phyloP scores from a whole-genome alignment of 2,888 invertebrate genomes.

The Himalopsyche anomala region DNA sequence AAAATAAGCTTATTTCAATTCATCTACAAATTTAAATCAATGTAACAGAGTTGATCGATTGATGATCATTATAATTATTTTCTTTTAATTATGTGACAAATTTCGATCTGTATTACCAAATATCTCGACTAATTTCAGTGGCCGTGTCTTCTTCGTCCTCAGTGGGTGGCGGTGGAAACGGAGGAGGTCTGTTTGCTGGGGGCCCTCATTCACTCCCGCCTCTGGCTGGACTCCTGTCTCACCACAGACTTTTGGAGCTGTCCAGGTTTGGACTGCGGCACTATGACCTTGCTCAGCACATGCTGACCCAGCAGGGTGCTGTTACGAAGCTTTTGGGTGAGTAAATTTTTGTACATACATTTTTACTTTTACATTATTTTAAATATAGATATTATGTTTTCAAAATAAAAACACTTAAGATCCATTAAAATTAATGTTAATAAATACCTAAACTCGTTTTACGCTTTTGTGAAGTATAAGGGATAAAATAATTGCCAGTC shows the following conservation, averaged over 20 bases:
- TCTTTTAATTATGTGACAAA: no score
- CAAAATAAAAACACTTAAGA: no score
- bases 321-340: conserved; percentile 93
- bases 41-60: no score
- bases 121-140: conserved; percentile 71
- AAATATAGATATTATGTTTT: no score
- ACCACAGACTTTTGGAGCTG: conserved; percentile 88
- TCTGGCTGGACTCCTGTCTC: conserved; percentile 85
- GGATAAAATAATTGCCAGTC: no score
- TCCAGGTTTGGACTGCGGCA: conserved; percentile 89
- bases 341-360: conserved; percentile 69
- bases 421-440: no score
- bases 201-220: conserved; percentile 66
- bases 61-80: no score
- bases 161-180: conserved; percentile 71
- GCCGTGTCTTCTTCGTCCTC: conserved; percentile 78
- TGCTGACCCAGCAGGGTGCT: conserved; percentile 93
- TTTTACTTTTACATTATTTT: not conserved
- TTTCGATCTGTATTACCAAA: not conserved
- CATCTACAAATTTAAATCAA: no score
- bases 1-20: no score
- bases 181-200: conserved; percentile 68
- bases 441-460: no score
- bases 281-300: conserved; percentile 93
- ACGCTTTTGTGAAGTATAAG: no score